Percentiles rank a stretch among this genome's conserved stretches.
Conservation (phyloP, 2,888 invertebrate genomes). For the Magallana nippona region DNA sequence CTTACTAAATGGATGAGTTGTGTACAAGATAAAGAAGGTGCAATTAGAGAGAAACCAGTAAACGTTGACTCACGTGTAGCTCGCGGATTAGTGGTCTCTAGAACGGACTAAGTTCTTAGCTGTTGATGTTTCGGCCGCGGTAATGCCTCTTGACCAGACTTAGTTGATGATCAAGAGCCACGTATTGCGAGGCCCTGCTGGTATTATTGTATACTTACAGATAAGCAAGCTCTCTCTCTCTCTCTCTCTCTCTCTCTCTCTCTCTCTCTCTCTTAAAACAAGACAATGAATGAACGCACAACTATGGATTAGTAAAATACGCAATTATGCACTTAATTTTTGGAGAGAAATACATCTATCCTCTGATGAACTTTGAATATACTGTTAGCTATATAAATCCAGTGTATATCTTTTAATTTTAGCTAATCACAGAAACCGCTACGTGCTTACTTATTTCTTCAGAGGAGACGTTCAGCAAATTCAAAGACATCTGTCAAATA, state of each 20-base stretch:
- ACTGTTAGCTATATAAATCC: too few relatives aligned
- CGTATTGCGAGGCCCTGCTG: not conserved
- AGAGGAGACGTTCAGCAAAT: too few relatives aligned
- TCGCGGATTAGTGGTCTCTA: not conserved
- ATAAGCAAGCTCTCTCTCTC: not conserved
- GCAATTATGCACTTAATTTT: too few relatives aligned
- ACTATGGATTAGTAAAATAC: too few relatives aligned
- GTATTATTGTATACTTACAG: not conserved
- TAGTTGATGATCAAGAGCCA: not conserved
- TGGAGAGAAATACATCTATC: too few relatives aligned
- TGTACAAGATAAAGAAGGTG: not conserved
- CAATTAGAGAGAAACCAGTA: not conserved
- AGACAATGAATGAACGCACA: not conserved
- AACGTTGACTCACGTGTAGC: not conserved
- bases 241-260: constrained; percentile 17
- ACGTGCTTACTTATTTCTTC: too few relatives aligned
- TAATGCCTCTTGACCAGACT: constrained; percentile 21
- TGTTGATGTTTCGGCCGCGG: not conserved
- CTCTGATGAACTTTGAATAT: too few relatives aligned
- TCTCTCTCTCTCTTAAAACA: not conserved
- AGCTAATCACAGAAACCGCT: too few relatives aligned
- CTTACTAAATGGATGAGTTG: constrained; percentile 18
- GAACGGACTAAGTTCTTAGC: not conserved
- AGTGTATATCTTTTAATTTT: too few relatives aligned
- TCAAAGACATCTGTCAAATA: too few relatives aligned